These are phyloP conservation scores for Melanostoma scalare DNA, from an alignment of 2,888 invertebrate genomes.

Conservation along the genomic window DNA sequence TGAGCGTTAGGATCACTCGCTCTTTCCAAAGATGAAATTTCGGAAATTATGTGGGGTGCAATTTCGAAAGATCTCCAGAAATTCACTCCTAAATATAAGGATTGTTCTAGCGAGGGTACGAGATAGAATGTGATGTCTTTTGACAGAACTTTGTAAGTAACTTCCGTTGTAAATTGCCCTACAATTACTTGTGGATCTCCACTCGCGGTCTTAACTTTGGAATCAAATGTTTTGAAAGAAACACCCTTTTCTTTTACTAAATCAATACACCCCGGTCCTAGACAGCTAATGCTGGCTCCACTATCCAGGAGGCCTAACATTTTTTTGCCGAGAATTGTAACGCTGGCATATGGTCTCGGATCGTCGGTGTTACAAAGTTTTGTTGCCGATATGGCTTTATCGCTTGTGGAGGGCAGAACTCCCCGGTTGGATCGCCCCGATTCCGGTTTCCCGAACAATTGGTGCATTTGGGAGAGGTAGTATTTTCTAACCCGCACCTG, in stretches of 20 bases:
- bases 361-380: background rate
- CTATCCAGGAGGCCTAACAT: slow-evolving; percentile 1
- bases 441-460: background rate
- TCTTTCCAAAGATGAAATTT: background rate
- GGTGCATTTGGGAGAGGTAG: background rate
- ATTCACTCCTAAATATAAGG: background rate
- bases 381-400: slow-evolving; percentile 1
- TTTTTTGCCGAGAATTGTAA: background rate
- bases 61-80: background rate
- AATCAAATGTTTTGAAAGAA: background rate
- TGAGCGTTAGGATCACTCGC: no score
- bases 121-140: no score
- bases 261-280: slow-evolving; percentile 4
- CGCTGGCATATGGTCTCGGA: slow-evolving; percentile 5
- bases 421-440: slow-evolving; percentile 4
- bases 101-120: background rate
- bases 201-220: slow-evolving; percentile 1
- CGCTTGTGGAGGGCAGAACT: background rate
- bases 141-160: background rate
- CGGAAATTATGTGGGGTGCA: background rate
- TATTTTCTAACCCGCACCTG: background rate
- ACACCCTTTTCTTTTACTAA: background rate
- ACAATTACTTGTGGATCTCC: slow-evolving; percentile 2
- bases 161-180: background rate
- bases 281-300: background rate